Base-by-base conservation (phyloP, 2,113 vertebrate species). In the Sciurus niger region DNA sequence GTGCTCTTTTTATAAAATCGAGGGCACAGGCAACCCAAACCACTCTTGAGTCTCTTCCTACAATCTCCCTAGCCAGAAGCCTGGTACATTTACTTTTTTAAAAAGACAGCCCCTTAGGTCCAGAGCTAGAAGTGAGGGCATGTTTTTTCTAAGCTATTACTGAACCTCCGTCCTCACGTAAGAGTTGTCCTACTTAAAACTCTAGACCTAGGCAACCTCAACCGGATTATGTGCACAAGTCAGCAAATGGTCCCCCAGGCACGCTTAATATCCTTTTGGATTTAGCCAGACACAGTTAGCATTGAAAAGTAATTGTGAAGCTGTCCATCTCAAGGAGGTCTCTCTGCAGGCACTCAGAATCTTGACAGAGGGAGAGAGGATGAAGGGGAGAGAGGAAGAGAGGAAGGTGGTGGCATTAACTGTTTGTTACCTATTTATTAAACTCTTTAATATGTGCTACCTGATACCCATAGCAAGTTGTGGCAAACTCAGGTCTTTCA, bases 161-260 rank as follows among this genome's bases (percentile, higher is more conserved):
- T 87, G 65, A 90, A 70, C 34, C 84, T 95, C 18, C 10, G 34
- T 63, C 18, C 30, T 94, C 90, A 93, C 60, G 10, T 55, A 84
- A 84, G 43, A 88, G 46, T 32, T 89, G 53, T 46, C 53, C 53
- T 85, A 34, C 86, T 95, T 93, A 87, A 84, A 91, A 78, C 32
- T 78, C 25, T 30, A 84, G 55, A 89, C 1, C 24, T 2, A 84
- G 58, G 30, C 51, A 70, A 51, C 63, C 43, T 93, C 78, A 72
- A 25, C 77, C 43, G 58, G 85, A 92, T 67, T 77, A 60, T 34
- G 34, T 6, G 14, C 11, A 14, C 34, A 77, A 48, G 72, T 68
- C 85, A 89, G 73, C 72, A 70, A 82, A 82, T 34, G n/a, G 53
- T 22, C 53, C 12, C 34, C 78, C 1, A 14, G 55, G 28, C 74